Base-by-base conservation (phyloP, 2,888 invertebrate genomes). In the Sisyra nigra region DNA sequence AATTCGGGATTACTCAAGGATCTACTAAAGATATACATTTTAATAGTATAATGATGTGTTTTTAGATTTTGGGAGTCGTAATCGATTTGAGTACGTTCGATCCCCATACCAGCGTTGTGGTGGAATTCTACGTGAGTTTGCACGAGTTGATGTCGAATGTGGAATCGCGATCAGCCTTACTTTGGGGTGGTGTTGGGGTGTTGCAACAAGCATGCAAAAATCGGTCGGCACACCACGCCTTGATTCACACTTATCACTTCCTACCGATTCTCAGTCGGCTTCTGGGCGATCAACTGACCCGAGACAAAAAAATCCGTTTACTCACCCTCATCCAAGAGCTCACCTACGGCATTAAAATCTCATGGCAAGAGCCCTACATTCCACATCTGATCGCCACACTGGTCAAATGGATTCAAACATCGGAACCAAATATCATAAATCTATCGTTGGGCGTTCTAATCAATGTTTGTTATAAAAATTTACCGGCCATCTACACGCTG, bases 311-410 rank as follows among this genome's bases (percentile, higher is more conserved):
- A 61, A 65, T 74, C 29, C 67, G 69, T 52, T 60, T 79, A 2
- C 60, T 81, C 1, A 66, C 69, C 49, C 65, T 81, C 30, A 72
- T 80, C 64, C 78, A 75, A 68, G 75, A 73, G 54, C 66, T 86
- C 45, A 80, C 84, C 0, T 83, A 82, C 51, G 84, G 84, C 19
- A 79, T 84, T 13, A 76, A 75, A 56, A 80, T 86, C 18, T 74
- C 73, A 6, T 85, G 84, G 83, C 82, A 83, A 57, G 82, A 85
- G 53, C 79, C 83, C 0, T 79, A 84, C 57, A 63, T 86, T 34
- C 62, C 74, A 0, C 68, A 72, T 47, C 61, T 86, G 8, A 72
- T 85, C 59, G 70, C 74, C 44, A 74, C 71, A 14, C 59, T 85
- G 1, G 75, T 79, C 0, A 71, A 74, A 19, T 78, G 79, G 71